Evolutionary conservation across 2,113 vertebrate species (phyloP).

Genomic region (Ploceus nigricollis): DNA sequence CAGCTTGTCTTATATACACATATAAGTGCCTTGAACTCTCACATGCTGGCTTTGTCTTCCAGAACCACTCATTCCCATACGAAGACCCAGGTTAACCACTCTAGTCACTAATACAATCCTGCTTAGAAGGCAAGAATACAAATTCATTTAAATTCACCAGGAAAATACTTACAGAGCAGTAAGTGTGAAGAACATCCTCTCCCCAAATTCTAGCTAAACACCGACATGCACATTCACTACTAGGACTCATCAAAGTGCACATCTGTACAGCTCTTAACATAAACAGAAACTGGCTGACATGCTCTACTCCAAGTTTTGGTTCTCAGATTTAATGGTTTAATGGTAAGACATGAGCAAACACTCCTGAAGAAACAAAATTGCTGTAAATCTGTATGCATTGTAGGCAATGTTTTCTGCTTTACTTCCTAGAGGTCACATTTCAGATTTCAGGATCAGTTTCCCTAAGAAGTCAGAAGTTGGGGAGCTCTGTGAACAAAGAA

Average conservation of each 20-base stretch:
- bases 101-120: background rate
- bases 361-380: background rate
- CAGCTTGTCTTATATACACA: background rate
- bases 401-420: background rate
- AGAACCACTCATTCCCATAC: background rate
- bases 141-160: background rate
- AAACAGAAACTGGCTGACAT: background rate
- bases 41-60: background rate
- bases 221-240: background rate
- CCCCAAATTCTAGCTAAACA: background rate
- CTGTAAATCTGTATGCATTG: background rate
- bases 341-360: background rate
- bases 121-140: background rate
- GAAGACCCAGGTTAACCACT: background rate
- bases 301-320: background rate
- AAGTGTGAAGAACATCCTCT: background rate
- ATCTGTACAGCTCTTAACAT: background rate
- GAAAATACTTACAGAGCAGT: background rate
- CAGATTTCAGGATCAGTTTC: background rate
- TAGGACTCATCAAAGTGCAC: background rate
- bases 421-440: background rate
- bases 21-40: background rate
- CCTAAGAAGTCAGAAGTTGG: background rate
- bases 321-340: background rate
- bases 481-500: background rate